phyloP scores from a whole-genome alignment of 2,888 invertebrate genomes.

The Calameuta idolon region DNA sequence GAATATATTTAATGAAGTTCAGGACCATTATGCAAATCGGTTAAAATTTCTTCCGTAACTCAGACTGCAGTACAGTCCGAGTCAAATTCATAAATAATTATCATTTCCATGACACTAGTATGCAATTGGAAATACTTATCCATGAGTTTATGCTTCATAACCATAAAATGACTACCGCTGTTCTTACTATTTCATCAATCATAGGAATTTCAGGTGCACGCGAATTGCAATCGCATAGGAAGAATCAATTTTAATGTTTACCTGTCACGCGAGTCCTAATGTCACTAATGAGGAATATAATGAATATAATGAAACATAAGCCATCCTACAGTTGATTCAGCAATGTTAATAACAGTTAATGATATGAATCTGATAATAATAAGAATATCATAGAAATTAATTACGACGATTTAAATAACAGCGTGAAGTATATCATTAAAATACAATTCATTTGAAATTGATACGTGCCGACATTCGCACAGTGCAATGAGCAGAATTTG shows the following conservation, averaged over 20 bases:
- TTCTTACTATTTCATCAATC: background rate
- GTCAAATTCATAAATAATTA: background rate
- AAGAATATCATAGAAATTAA: background rate
- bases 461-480: background rate
- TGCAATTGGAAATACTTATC: background rate
- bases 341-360: background rate
- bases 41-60: background rate
- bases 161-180: background rate
- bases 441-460: background rate
- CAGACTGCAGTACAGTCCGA: background rate
- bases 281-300: slow-evolving; percentile 35
- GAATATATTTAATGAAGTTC: background rate
- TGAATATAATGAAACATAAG: slow-evolving; percentile 32
- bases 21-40: background rate
- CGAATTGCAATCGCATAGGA: background rate
- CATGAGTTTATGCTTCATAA: background rate
- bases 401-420: background rate
- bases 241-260: slow-evolving; percentile 12
- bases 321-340: background rate
- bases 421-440: background rate
- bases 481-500: background rate
- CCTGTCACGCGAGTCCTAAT: slow-evolving; percentile 36
- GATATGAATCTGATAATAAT: background rate
- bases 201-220: background rate
- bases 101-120: background rate